A percentile compares a stretch with the other conserved stretches of the same genome.
Evolutionary conservation across 2,797 vertebrate genomes (phyloP).

Genomic region (Diplodus sargus): DNA sequence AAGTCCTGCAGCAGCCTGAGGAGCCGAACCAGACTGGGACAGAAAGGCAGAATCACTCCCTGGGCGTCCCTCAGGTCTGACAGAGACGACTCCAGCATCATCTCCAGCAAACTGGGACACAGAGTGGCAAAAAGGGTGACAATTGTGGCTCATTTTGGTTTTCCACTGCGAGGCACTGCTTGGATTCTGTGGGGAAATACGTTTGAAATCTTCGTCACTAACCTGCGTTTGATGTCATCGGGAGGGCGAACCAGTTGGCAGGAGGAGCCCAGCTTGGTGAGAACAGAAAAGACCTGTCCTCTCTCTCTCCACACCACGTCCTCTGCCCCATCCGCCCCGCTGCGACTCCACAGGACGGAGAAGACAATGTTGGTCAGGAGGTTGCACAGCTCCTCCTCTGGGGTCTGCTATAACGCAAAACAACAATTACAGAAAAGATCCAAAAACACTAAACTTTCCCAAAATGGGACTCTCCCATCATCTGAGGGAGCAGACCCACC

Average conservation of each 20-base stretch:
- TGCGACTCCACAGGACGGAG: constrained; percentile 92
- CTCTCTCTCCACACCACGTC: constrained; percentile 93
- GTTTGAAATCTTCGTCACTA: not conserved
- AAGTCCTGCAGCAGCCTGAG: constrained; percentile 97
- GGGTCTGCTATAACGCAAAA: constrained; percentile 86
- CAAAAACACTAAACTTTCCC: not conserved
- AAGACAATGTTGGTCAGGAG: constrained; percentile 96
- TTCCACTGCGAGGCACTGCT: not conserved
- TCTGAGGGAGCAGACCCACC: constrained; percentile 75
- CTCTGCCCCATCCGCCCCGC: constrained; percentile 88
- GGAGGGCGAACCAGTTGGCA: constrained; percentile 93
- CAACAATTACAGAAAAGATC: not conserved
- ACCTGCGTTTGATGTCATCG: constrained; percentile 98
- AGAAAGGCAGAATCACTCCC: constrained; percentile 82
- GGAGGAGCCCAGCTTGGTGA: constrained; percentile 95
- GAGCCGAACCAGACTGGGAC: constrained; percentile 91
- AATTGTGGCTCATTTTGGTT: constrained; percentile 28
- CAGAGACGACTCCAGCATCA: constrained; percentile 98
- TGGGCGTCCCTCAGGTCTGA: constrained; percentile 91
- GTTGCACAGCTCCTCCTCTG: constrained; percentile 97
- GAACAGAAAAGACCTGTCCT: constrained; percentile 96
- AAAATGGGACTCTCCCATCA: not conserved
- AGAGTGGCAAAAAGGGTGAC: constrained; percentile 23
- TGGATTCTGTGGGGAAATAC: not conserved
- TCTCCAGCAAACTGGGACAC: constrained; percentile 91